These are phyloP conservation scores for Tinamus guttatus DNA, from an alignment of 2,113 vertebrate species.

Conservation along the genomic window DNA sequence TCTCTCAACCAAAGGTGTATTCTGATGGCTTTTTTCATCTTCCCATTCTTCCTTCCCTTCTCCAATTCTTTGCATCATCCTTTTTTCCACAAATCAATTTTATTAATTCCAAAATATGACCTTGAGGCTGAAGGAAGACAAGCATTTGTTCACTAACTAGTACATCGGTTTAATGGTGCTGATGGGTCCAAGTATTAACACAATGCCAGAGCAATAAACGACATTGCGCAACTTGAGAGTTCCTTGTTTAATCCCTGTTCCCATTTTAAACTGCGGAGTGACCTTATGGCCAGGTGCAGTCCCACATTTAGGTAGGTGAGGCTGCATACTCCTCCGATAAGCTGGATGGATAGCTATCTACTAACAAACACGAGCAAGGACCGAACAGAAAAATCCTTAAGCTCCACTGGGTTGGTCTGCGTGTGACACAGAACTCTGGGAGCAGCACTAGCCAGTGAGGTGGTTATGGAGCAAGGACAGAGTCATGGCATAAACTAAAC, in stretches of 20 bases:
- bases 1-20: neutral
- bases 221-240: accelerated
- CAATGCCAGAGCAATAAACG: neutral
- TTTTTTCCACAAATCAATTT: neutral
- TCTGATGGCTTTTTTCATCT: neutral
- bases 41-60: neutral
- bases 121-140: neutral
- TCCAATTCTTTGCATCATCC: neutral
- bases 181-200: neutral
- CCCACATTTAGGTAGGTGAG: neutral
- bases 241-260: neutral
- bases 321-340: neutral
- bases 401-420: neutral
- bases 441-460: neutral
- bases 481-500: neutral
- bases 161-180: neutral
- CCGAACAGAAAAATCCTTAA: neutral
- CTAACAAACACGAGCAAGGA: neutral
- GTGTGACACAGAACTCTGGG: neutral
- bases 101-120: neutral
- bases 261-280: neutral
- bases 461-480: neutral
- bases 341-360: neutral
- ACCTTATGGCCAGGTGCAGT: neutral
- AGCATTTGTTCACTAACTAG: neutral